Evolutionary conservation across 2,113 vertebrate species (phyloP), one percentile per base, ranked within the genome.

Genomic region (Scortum barcoo): DNA sequence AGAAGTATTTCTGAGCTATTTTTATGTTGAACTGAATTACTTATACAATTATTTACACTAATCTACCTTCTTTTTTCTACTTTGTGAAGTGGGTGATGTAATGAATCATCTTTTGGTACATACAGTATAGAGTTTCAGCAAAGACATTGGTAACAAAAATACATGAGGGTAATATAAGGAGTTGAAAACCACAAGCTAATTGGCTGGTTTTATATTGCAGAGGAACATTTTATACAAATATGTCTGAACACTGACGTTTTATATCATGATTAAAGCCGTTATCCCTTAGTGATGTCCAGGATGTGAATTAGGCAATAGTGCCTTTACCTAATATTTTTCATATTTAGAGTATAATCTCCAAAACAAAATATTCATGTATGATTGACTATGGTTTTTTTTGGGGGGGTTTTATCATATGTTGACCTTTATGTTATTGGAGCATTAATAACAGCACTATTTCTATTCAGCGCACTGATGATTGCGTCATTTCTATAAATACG

Each of bases 401-500:
- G n/a, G n/a, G n/a, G n/a, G n/a, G n/a, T n/a, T 71, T 65, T 16
- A 20, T 65, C 19, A 26, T 40, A 68, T 24, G 50, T 50, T 74
- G 24, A 68, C 80, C 26, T 56, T 42, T 20, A 50, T 46, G 16
- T 51, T 72, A 3, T 53, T 20, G 7, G 28, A 73, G 33, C 26
- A 80, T 46, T 80, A 65, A 46, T 75, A 60, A 56, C 10, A 46
- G 33, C 20, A 30, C 6, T 65, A 42, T 86, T 80, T 72, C 16
- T 83, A 24, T 50, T 78, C 53, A 62, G 53, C 30, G 36, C 20
- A 33, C 28, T 24, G 51, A 70, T 44, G 79, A 54, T 65, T 69
- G 50, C 63, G 26, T 83, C 6, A 83, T 90, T 88, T 81, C 72
- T 77, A 76, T 81, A 81, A 88, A 92, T 88, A 68, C 7, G 42